Evolutionary conservation across 2,888 invertebrate species (phyloP), one percentile per base, ranked within the genome.

Genomic region (Lochmaea capreae): DNA sequence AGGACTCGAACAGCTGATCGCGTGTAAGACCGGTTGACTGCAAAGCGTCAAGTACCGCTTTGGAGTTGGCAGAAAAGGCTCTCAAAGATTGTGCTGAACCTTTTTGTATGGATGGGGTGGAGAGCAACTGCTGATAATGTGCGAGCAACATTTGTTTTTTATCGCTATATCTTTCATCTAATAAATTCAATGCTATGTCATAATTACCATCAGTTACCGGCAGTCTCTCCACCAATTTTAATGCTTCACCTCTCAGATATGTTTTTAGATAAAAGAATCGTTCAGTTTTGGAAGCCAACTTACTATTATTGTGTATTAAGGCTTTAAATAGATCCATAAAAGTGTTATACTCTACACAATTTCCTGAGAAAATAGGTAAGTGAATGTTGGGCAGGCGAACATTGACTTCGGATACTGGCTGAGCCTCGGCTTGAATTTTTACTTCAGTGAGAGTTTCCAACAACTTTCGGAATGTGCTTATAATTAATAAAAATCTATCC

Each of bases 81-180:
- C 52, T 52, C 52, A 52, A 52, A 52, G 52, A 52, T 52, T 52
- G 52, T 52, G 52, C 52, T 52, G 52, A 52, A 52, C 52, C 52
- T 52, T 52, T 52, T 52, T 52, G 52, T 14, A 52, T 52, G 52
- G 52, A 52, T n/a, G 14, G 52, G 52, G 52, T 52, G 16, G 52
- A 52, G 16, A 52, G n/a, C 52, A 52, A 52, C 52, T 52, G 52
- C 14, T 52, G 52, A 52, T 52, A 52, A 52, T 52, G 16, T 52
- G 52, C 16, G n/a, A 52, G n/a, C 14, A 52, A n/a, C n/a, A n/a
- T 52, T 52, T 52, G 52, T 52, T 52, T 52, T 52, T 52, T 58
- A 58, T 58, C 26, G 11, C 26, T 58, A 58, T 58, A 58, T 26
- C 58, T 18, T 26, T 12, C 58, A 26, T 58, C 26, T 12, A 58